Percentiles rank a stretch among this genome's conserved stretches.
phyloP scores from a whole-genome alignment of 2,888 invertebrate genomes.

The Agriopis marginaria region DNA sequence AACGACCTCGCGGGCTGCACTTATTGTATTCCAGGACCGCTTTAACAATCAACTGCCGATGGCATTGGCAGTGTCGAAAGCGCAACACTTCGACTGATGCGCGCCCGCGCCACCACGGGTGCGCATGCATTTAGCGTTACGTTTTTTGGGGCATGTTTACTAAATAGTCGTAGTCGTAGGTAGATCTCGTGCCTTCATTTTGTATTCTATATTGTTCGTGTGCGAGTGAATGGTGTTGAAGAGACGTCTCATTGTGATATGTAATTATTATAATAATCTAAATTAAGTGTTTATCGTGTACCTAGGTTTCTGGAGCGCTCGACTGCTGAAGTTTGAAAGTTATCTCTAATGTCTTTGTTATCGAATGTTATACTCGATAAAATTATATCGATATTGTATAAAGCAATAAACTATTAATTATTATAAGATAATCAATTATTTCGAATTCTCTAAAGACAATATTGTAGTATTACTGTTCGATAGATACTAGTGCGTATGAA shows the following conservation, averaged over 20 bases:
- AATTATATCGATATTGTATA: constrained; percentile 75
- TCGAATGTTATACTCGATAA: constrained; percentile 78
- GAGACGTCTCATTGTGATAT: constrained; percentile 86
- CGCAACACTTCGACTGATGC: constrained; percentile 76
- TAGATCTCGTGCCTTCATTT: constrained; percentile 85
- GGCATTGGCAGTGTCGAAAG: constrained; percentile 66
- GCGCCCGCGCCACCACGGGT: constrained; percentile 56
- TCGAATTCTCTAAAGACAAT: constrained; percentile 75
- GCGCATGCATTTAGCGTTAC: constrained; percentile 79
- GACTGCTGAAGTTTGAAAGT: constrained; percentile 75
- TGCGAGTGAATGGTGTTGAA: constrained; percentile 80
- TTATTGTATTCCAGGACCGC: constrained; percentile 82
- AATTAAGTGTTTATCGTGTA: constrained; percentile 84
- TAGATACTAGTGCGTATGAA: constrained; percentile 61
- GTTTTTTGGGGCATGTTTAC: constrained; percentile 77
- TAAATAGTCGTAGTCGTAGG: constrained; percentile 77
- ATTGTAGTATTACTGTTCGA: constrained; percentile 71
- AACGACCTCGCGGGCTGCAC: constrained; percentile 76
- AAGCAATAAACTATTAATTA: constrained; percentile 83
- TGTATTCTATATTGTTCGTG: constrained; percentile 77
- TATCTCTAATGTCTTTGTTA: constrained; percentile 70
- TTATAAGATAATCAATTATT: constrained; percentile 76
- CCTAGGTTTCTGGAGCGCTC: constrained; percentile 74
- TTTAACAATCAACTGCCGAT: constrained; percentile 70
- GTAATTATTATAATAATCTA: constrained; percentile 85